These are phyloP conservation scores for Spicauda simplicius DNA, from an alignment of 2,888 invertebrate genomes.

Conservation along the genomic window DNA sequence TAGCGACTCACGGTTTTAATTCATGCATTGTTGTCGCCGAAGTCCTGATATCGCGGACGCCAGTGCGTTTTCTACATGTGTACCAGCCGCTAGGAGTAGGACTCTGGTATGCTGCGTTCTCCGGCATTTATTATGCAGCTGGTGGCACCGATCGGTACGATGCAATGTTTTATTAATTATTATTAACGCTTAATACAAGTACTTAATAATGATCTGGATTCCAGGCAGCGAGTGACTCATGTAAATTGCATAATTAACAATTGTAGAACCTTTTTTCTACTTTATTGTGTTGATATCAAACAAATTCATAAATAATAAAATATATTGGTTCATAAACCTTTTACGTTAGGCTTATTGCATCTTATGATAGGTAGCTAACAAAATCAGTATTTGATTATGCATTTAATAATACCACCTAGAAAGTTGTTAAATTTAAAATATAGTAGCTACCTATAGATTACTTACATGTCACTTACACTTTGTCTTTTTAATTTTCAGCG, in stretches of 20 bases:
- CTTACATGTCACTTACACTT: no score
- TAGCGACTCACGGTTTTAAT: constrained; percentile 85
- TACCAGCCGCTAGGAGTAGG: constrained; percentile 89
- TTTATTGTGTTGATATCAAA: no score
- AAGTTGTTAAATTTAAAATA: no score
- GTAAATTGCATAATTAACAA: not conserved
- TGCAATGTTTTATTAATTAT: not conserved
- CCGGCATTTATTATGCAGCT: constrained; percentile 88
- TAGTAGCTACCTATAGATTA: no score
- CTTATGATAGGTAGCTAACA: no score
- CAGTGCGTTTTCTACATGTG: constrained; percentile 74
- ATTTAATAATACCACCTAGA: no score
- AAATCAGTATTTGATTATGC: no score
- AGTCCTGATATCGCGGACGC: constrained; percentile 88
- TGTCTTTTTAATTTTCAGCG: constrained; percentile 64
- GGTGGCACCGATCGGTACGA: constrained; percentile 90
- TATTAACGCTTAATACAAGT: not conserved
- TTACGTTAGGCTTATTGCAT: no score
- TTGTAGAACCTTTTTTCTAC: no score
- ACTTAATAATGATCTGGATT: not conserved
- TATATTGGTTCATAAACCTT: no score
- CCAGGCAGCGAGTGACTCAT: not conserved
- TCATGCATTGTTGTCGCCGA: constrained; percentile 89
- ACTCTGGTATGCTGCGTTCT: constrained; percentile 88
- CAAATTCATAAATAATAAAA: no score